Evolutionary conservation across 2,113 vertebrate species (phyloP), one percentile per base, ranked within the genome.

Genomic region (Acrocephalus arundinaceus): DNA sequence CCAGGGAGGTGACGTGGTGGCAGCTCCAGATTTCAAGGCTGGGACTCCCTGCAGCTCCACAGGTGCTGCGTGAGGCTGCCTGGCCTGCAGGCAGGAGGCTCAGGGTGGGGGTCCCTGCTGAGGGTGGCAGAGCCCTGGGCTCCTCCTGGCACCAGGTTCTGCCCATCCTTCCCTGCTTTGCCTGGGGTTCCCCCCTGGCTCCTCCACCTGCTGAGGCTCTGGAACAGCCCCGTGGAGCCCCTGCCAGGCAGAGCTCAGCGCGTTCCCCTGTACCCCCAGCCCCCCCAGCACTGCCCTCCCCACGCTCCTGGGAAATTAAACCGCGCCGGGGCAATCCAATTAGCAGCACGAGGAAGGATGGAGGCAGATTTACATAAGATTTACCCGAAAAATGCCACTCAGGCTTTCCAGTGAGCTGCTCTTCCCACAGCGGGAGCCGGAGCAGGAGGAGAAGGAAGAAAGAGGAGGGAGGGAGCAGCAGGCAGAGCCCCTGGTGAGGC

Each of bases 361-460:
- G 62, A 94, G 73, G 5, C 91, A 93, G 89, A 96, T 94, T 93
- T 96, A 93, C 89, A 91, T 62, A 62, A 95, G 96, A 93, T 96
- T 96, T 96, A 96, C 68, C 81, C 17, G 8, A 96, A 94, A 95
- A 96, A 92, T 43, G 93, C 85, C 96, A 96, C 66, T 95, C 93
- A 93, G 77, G 95, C 92, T 96, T 96, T 91, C 59, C 89, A 63
- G 84, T 4, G 76, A 96, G 70, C 51, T 54, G 59, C 51, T 92
- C 37, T 71, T 81, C 68, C 76, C 22, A 6, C 81, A 52, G 78
- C 5, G 0, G 39, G 86, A 92, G 75, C 39, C 0, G 0, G 37
- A 77, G 75, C 23, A 52, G 72, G 37, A 88, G 54, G 23, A 79
- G 70, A 21, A 76, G 55, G 89, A 70, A 27, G 57, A 76, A 70